Evolutionary conservation across 1,140 invertebrate species (phyloP).

Genomic region (Heliconius melpomene): DNA sequence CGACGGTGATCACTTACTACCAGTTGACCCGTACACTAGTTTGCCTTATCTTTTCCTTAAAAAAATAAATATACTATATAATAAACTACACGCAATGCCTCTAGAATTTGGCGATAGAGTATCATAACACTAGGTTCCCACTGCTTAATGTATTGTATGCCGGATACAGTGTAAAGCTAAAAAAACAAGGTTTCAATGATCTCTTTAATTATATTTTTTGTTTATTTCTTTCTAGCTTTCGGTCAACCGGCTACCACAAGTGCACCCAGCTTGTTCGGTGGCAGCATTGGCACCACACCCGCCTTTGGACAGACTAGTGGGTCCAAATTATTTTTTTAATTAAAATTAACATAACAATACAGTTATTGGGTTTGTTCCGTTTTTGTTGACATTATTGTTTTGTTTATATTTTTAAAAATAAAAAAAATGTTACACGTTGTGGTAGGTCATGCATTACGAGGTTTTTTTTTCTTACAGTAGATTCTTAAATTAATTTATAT

Average conservation of each 20-base stretch:
- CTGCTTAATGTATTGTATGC: background rate
- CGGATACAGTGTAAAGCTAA: background rate
- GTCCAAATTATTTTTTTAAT: constrained; percentile 26
- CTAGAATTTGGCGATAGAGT: background rate
- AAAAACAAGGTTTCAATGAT: background rate
- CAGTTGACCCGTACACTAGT: too few species aligned
- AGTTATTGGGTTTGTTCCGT: too few species aligned
- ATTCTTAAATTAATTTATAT: too few species aligned
- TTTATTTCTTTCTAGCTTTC: constrained; percentile 50
- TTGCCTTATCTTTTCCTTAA: too few species aligned
- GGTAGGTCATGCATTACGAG: too few species aligned
- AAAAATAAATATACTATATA: too few species aligned
- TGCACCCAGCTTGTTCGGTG: constrained; percentile 81
- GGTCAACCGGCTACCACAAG: constrained; percentile 71
- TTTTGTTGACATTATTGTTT: too few species aligned
- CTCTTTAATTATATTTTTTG: background rate
- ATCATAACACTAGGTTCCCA: background rate
- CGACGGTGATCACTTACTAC: too few species aligned
- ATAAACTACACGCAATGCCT: background rate
- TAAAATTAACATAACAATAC: background rate
- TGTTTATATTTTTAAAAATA: too few species aligned
- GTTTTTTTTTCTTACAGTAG: too few species aligned
- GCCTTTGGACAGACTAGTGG: constrained; percentile 63
- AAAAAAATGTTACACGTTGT: too few species aligned
- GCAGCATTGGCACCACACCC: constrained; percentile 72